Percentiles rank a stretch among this genome's conserved stretches.
Conservation (phyloP, 2,888 invertebrate genomes). For the Hemithea aestivaria region DNA sequence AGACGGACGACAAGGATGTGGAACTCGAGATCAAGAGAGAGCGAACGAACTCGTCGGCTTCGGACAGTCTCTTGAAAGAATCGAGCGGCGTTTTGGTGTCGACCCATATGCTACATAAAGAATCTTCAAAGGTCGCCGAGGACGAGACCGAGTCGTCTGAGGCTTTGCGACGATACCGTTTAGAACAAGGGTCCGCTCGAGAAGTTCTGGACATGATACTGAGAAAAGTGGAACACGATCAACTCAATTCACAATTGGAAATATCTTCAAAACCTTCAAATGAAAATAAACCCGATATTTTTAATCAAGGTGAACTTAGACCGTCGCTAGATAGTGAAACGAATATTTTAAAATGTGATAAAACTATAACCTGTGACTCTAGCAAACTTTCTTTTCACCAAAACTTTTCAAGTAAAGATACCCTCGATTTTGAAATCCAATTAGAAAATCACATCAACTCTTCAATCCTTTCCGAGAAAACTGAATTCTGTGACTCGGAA, state of each 20-base stretch:
- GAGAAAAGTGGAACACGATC: constrained; percentile 39
- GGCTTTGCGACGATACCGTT: constrained; percentile 14
- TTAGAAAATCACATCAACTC: constrained; percentile 44
- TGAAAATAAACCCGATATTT: constrained; percentile 38
- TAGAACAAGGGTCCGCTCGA: constrained; percentile 40
- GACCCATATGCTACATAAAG: constrained; percentile 33
- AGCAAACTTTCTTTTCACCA: constrained; percentile 18
- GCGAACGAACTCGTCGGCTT: constrained; percentile 19
- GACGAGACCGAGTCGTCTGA: constrained; percentile 18
- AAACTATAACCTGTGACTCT: constrained; percentile 18
- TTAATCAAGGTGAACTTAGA: constrained; percentile 40
- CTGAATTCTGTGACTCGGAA: constrained; percentile 31
- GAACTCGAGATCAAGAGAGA: constrained; percentile 21
- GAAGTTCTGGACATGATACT: constrained; percentile 44
- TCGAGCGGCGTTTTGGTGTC: constrained; percentile 29
- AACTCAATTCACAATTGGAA: constrained; percentile 42
- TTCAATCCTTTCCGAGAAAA: constrained; percentile 44
- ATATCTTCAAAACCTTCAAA: constrained; percentile 32
- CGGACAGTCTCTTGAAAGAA: constrained; percentile 22
- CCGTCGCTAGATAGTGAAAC: constrained; percentile 36
- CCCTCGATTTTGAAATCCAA: constrained; percentile 43
- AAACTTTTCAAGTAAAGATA: constrained; percentile 40
- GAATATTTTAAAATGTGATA: constrained; percentile 27
- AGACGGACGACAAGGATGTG: constrained; percentile 23
- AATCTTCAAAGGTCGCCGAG: constrained; percentile 7